Evolutionary conservation across 1,140 invertebrate species (phyloP).

Genomic region (Bombus huntii): DNA sequence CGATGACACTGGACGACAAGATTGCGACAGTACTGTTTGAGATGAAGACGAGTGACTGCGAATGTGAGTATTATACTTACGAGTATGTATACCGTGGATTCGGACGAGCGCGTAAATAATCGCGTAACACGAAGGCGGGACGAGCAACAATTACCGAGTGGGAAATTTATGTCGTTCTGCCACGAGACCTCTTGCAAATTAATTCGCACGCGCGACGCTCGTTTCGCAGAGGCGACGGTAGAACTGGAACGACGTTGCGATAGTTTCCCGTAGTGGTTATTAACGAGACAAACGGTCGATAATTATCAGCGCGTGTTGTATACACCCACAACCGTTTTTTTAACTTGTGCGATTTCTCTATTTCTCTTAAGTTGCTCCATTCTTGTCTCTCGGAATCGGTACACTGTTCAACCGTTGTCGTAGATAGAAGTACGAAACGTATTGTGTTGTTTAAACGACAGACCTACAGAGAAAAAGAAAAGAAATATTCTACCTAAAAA

Average conservation of each 20-base stretch:
- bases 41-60: neutral
- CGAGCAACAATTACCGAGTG: conserved; percentile 34
- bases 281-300: conserved; percentile 47
- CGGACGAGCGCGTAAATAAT: conserved; percentile 31
- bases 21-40: neutral
- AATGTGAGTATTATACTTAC: no score
- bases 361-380: no score
- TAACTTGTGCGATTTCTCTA: neutral
- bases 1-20: neutral
- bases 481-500: neutral
- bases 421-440: neutral
- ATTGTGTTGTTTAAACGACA: neutral
- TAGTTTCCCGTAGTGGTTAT: conserved; percentile 30
- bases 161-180: conserved; percentile 29
- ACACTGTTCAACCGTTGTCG: neutral
- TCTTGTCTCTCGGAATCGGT: neutral
- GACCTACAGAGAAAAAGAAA: neutral
- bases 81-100: neutral
- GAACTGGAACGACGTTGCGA: conserved; percentile 16
- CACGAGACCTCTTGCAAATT: conserved; percentile 36
- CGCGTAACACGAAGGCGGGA: conserved; percentile 19
- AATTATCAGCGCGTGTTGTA: conserved; percentile 29
- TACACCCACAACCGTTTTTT: neutral
- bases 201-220: conserved; percentile 27
- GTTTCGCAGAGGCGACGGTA: neutral